Base-by-base conservation (phyloP, 1,140 invertebrate genomes). In the Drosophila setifemur region DNA sequence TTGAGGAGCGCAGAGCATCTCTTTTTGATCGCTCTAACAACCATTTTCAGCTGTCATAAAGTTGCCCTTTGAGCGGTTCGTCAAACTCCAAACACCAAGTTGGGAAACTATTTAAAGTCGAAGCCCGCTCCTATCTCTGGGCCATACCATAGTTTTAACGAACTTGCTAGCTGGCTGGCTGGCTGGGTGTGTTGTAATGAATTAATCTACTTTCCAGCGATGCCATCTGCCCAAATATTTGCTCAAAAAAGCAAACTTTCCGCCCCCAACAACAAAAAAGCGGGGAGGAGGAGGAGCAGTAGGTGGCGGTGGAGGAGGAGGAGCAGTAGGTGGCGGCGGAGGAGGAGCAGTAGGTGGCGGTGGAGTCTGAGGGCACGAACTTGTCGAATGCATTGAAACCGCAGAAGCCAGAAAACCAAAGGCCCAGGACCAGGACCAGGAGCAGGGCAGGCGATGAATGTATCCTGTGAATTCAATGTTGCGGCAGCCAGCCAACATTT, bases 161-260 rank as follows among this genome's bases (percentile, higher is more conserved):
- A 64, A 64, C 42, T 64, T 64, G n/a, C n/a, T n/a, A n/a, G n/a
- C n/a, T n/a, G n/a, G n/a, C n/a, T n/a, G 11, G 61, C 44, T 58
- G 52, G 57, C 57, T 35, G 57, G 53, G n/a, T n/a, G n/a, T n/a
- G n/a, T n/a, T n/a, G 57, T 64, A 66, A 66, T 66, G 58, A 66
- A 66, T 66, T 66, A 66, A 66, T 66, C 61, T 40, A 64, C 61
- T 66, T 66, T 39, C 61, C 61, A 40, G 58, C 58, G 58, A 66
- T 66, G 61, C 61, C 61, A 66, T 66, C 61, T 66, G 61, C 16
- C 43, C 25, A 66, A 66, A 66, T 66, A 66, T 66, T 66, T 66
- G 43, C 33, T 11, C 42, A 39, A 18, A 45, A 55, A 47, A 23
- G 40, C 8, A 28, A 47, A 64, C 52, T 55, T 55, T 55, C 12